These are phyloP conservation scores for Stomorhina lunata DNA, from an alignment of 2,888 invertebrate species.

Conservation along the genomic window DNA sequence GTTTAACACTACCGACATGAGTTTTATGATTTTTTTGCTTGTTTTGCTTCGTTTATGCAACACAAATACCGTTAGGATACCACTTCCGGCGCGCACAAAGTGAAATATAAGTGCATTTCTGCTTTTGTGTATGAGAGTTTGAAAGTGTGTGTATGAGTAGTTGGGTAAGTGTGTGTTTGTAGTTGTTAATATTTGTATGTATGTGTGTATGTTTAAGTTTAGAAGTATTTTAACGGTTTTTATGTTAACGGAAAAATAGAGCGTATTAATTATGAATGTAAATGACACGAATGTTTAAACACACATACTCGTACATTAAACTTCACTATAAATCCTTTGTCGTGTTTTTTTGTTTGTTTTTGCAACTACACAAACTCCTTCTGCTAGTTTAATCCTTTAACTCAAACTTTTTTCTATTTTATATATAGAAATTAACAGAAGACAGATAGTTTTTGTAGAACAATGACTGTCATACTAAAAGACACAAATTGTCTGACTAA, in stretches of 20 bases:
- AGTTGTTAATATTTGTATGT: background rate
- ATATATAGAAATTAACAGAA: too few species aligned
- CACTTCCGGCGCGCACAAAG: conserved; percentile 64
- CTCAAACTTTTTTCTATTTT: too few species aligned
- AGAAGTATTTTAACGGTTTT: conserved; percentile 63
- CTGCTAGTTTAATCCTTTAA: too few species aligned
- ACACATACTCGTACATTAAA: conserved; percentile 22
- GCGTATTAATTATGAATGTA: conserved; percentile 68
- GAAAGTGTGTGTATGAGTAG: background rate
- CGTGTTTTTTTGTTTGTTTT: background rate
- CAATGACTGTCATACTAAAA: too few species aligned
- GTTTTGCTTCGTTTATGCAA: conserved; percentile 53
- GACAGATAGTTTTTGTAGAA: too few species aligned
- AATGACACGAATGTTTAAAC: conserved; percentile 64
- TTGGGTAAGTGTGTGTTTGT: background rate
- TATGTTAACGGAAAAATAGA: conserved; percentile 63
- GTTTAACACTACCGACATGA: conserved; percentile 64
- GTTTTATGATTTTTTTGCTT: conserved; percentile 51
- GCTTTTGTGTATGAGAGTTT: conserved; percentile 37
- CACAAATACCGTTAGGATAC: conserved; percentile 66
- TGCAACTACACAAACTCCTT: background rate
- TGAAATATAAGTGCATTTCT: conserved; percentile 59
- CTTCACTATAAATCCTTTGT: conserved; percentile 28
- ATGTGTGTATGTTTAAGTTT: conserved; percentile 20
- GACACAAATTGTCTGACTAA: too few species aligned